Evolutionary conservation across 2,113 vertebrate species (phyloP).

Genomic region (Dicerorhinus sumatrensis): DNA sequence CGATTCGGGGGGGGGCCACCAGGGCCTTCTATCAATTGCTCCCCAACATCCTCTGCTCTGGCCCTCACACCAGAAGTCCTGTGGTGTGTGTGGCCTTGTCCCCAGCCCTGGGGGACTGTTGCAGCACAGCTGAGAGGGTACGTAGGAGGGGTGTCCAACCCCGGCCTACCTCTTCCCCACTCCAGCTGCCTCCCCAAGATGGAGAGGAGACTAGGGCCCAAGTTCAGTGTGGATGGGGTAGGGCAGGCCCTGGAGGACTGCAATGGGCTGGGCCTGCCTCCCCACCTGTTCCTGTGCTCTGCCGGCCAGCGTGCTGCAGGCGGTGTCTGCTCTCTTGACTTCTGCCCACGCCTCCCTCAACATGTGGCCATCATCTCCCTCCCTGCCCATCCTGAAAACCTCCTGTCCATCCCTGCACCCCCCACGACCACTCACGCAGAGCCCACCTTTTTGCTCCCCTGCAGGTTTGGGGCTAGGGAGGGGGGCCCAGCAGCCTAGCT

Average conservation of each 20-base stretch:
- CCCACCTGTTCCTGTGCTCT: neutral
- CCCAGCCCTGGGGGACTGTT: neutral
- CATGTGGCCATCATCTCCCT: slow-evolving; percentile 47
- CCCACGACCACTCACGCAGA: neutral
- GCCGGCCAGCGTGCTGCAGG: neutral
- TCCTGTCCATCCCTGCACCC: neutral
- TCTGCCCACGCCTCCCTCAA: neutral
- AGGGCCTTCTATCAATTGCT: neutral
- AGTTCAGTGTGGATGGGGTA: neutral
- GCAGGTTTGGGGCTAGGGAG: slow-evolving; percentile 18
- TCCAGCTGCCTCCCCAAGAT: neutral
- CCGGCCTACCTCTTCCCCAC: neutral
- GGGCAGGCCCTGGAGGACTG: neutral
- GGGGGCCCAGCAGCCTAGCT: neutral
- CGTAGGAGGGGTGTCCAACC: neutral
- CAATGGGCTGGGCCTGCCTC: neutral
- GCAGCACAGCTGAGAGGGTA: rapidly evolving
- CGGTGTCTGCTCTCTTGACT: neutral
- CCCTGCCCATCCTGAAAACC: neutral
- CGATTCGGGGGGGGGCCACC: neutral
- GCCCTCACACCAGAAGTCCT: neutral
- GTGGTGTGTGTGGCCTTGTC: neutral
- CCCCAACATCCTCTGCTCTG: neutral
- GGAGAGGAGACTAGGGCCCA: neutral
- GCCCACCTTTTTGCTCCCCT: slow-evolving; percentile 23